Base-by-base conservation (phyloP, 2,888 invertebrate genomes). In the Drosophila demipolita region DNA sequence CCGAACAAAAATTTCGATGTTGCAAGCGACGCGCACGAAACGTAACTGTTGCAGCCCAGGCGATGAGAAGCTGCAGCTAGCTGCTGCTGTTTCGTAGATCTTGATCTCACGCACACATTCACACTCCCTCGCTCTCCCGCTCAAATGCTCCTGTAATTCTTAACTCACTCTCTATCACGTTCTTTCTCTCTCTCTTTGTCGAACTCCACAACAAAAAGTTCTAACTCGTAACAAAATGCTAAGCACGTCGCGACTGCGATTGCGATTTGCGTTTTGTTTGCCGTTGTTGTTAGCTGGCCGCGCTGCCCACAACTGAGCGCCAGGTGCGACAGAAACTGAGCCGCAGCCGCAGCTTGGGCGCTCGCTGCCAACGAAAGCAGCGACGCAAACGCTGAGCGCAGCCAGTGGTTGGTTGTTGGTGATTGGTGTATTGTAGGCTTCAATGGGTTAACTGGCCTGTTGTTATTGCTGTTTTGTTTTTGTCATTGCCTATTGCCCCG, bases 211-310 rank as follows among this genome's bases (percentile, higher is more conserved):
- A 33, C 26, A 60, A 40, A 67, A 55, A 52, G 84, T 83, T 83
- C 84, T 87, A 71, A 55, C 53, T 49, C 59, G 60, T 58, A 72
- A 53, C 70, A 72, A 64, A 65, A 69, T 65, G 45, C 50, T 61
- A 45, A 54, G 69, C 63, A 60, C 66, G 66, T 67, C 67, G 73
- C 89, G 76, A 33, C 55, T 71, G 61, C 45, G 49, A 50, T 36
- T 59, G 59, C 49, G 26, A 35, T 61, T 49, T 61, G 71, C 82
- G 73, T 78, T 80, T 64, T 76, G 70, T 85, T 76, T 63, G 72
- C 70, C 78, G 89, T 84, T 87, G 85, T 84, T 83, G 82, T 75
- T 70, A 78, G 85, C 49, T 78, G 62, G 82, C 88, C 87, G 87
- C 73, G 74, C 80, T 84, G 78, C 74, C 73, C 78, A 75, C 89